Conservation (phyloP, 1,140 invertebrate species). For the Leptopilina boulardi region DNA sequence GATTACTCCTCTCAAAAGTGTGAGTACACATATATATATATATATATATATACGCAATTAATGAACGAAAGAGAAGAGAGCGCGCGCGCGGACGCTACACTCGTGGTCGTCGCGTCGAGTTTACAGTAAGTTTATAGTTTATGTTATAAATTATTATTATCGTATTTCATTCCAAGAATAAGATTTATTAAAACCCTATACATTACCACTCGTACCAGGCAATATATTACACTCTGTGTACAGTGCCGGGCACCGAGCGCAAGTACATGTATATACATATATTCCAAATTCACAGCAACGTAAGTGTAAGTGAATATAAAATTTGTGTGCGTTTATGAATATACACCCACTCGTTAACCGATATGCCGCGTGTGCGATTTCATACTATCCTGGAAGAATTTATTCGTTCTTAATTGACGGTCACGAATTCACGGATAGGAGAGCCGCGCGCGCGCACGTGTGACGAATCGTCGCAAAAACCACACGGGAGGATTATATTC, state of each 20-base stretch:
- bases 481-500: neutral
- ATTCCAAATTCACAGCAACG: neutral
- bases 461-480: neutral
- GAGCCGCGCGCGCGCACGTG: too few species aligned
- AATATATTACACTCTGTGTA: slow-evolving; percentile 63
- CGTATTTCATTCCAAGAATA: slow-evolving; percentile 73
- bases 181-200: slow-evolving; percentile 75
- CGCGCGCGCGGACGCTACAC: slow-evolving; percentile 34
- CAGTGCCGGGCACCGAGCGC: slow-evolving; percentile 46
- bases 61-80: slow-evolving; percentile 32
- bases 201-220: slow-evolving; percentile 64
- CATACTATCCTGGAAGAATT: slow-evolving; percentile 14
- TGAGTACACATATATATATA: too few species aligned
- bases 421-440: slow-evolving; percentile 7
- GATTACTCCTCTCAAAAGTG: slow-evolving; percentile 45
- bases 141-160: slow-evolving; percentile 75
- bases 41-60: slow-evolving; percentile 37
- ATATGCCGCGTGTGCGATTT: slow-evolving; percentile 5
- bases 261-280: neutral
- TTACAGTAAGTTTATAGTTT: slow-evolving; percentile 70
- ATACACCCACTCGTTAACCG: slow-evolving; percentile 25
- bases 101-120: slow-evolving; percentile 45
- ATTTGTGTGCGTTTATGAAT: too few species aligned
- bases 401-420: slow-evolving; percentile 39
- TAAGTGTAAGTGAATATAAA: neutral